Evolutionary conservation across 1,140 invertebrate species (phyloP).

Genomic region (Papilio dardanus): DNA sequence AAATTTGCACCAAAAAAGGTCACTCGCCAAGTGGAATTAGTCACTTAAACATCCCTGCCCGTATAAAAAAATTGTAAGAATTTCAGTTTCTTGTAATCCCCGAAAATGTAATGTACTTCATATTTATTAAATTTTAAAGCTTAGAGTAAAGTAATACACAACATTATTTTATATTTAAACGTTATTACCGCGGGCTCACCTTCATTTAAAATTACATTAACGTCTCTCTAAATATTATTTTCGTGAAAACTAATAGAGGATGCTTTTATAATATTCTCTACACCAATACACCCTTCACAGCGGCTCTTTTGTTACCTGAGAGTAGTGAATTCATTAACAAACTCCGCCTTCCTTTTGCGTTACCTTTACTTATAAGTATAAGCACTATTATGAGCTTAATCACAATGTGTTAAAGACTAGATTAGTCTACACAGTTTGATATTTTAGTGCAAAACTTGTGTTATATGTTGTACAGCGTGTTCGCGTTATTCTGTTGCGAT

Average conservation of each 20-base stretch:
- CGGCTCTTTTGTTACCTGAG: constrained; percentile 64
- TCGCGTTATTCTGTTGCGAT: constrained; percentile 16
- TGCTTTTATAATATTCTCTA: constrained; percentile 58
- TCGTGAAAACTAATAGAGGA: constrained; percentile 49
- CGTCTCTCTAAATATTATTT: constrained; percentile 41
- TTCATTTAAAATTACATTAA: constrained; percentile 36
- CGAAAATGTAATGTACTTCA: neutral
- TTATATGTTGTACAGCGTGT: constrained; percentile 12
- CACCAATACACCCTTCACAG: constrained; percentile 51
- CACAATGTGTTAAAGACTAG: neutral
- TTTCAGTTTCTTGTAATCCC: neutral
- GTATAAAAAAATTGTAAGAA: too few relatives aligned
- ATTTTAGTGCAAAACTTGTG: constrained; percentile 15
- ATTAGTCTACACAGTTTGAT: constrained; percentile 1
- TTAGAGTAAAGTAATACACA: neutral
- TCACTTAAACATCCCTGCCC: too few relatives aligned
- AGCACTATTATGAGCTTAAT: constrained; percentile 15
- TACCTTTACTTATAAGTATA: constrained; percentile 25
- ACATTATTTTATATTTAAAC: neutral
- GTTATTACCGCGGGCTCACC: neutral
- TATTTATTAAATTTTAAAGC: neutral
- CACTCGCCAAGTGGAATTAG: too few relatives aligned
- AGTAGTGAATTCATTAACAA: constrained; percentile 57
- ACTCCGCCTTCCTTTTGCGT: constrained; percentile 24
- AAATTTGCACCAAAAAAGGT: too few relatives aligned